Evolutionary conservation across 2,888 invertebrate species (phyloP), one percentile per base, ranked within the genome.

Genomic region (Muschampia plurimacula): DNA sequence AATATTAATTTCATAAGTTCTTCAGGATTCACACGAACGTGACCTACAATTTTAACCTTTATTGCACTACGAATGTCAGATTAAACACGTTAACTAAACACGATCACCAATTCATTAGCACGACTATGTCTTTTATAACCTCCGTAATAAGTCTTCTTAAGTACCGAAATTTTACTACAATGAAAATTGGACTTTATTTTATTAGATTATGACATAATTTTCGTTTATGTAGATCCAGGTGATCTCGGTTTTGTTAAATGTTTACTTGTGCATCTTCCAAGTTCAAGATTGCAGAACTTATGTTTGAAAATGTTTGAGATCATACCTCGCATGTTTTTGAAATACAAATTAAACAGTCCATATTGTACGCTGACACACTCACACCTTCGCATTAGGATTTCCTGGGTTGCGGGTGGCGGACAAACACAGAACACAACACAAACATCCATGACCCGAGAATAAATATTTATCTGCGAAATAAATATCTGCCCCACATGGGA

Each of bases 181-280:
- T 68, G 66, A 10, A 86, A 77, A 80, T 75, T 80, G 55, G 74
- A 69, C 77, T 79, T 68, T 85, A 80, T 9, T 0, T 0, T 7
- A 4, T 63, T 6, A 10, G 2, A 32, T 6, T 49, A 28, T 0
- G 49, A 8, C 49, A 49, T 5, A 60, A 1, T 68, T 68, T 68
- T 22, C 57, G 9, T 9, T 60, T 46, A 46, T 36, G 0, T n/a
- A 5, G 2, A 22, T 28, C 12, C 1, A 3, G 12, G 22, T 12
- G 13, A 55, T 36, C 55, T 36, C 13, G 32, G 46, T 68, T 60
- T 36, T 49, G 36, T 68, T 68, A 60, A 60, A 36, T 49, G 46
- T 55, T 60, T 28, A 28, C 12, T 36, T 10, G 10, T 55, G 55
- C 22, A 22, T 55, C 55, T 55, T 28, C 9, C 55, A 55, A 55